Percentiles rank a stretch among this genome's conserved stretches.
phyloP scores from a whole-genome alignment of 2,113 vertebrate genomes.

The Sylvicapra grimmia region DNA sequence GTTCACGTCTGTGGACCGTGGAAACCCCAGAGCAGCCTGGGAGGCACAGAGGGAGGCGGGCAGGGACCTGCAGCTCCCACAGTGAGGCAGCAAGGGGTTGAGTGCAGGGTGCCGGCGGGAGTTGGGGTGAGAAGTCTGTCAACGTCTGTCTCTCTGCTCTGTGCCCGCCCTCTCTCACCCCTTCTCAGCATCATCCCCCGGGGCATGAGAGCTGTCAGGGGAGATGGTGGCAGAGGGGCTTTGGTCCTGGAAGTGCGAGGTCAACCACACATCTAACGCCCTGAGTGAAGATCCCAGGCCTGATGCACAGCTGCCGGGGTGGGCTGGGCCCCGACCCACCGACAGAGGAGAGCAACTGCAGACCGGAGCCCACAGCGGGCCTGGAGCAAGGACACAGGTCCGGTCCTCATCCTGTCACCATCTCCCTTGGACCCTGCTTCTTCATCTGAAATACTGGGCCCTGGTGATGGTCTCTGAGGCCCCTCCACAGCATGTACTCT shows the following conservation, averaged over 20 bases:
- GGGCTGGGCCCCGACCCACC: not conserved
- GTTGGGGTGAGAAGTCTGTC: not conserved
- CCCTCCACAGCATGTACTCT: not conserved
- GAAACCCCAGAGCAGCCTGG: not conserved
- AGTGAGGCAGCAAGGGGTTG: not conserved
- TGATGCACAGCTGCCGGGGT: not conserved
- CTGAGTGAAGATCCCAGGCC: not conserved
- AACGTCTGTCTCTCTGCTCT: not conserved
- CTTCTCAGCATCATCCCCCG: not conserved
- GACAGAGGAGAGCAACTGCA: not conserved
- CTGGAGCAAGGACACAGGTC: not conserved
- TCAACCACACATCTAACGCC: not conserved
- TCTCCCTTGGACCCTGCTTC: not conserved
- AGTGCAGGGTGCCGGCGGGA: fast-evolving
- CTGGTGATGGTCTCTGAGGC: not conserved
- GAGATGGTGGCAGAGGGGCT: not conserved
- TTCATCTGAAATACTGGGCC: not conserved
- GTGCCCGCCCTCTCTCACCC: not conserved
- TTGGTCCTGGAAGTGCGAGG: not conserved
- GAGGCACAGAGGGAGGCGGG: not conserved
- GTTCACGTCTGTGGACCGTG: not conserved
- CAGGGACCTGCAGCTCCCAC: not conserved
- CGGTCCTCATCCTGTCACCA: fast-evolving
- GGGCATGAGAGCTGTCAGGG: not conserved
- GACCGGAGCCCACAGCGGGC: not conserved